Percentiles rank a stretch among this genome's conserved stretches.
Evolutionary conservation across 2,888 invertebrate genomes (phyloP).

Genomic region (Monochamus alternatus): DNA sequence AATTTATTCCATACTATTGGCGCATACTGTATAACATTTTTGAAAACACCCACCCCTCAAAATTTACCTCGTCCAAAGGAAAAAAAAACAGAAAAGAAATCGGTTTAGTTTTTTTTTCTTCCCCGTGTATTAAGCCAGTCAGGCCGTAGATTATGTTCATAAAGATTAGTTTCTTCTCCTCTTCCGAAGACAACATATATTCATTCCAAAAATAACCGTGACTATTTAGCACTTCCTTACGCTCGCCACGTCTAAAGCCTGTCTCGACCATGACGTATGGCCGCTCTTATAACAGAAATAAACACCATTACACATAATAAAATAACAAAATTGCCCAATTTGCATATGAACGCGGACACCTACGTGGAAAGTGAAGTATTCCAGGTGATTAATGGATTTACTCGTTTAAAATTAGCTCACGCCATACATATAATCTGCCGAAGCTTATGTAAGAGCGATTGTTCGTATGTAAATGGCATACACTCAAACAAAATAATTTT

Average conservation of each 20-base stretch:
- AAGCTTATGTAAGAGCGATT: slow-evolving; percentile 44
- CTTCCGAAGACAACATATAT: background rate
- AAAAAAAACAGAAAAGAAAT: too few relatives aligned
- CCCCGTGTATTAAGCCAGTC: too few relatives aligned
- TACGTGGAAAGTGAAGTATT: slow-evolving; percentile 31
- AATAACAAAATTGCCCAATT: slow-evolving; percentile 32
- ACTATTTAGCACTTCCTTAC: background rate
- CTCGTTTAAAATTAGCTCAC: slow-evolving; percentile 35
- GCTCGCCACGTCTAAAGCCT: slow-evolving; percentile 1
- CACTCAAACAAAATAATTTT: slow-evolving; percentile 45
- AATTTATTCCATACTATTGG: too few relatives aligned
- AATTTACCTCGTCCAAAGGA: too few relatives aligned
- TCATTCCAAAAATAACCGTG: background rate
- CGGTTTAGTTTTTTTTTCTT: too few relatives aligned
- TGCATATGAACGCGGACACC: slow-evolving; percentile 38
- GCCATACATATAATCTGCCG: slow-evolving; percentile 31
- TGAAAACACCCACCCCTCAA: too few relatives aligned
- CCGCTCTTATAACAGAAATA: slow-evolving; percentile 17
- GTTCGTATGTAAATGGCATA: slow-evolving; percentile 42
- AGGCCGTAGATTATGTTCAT: too few relatives aligned
- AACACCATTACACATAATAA: slow-evolving; percentile 33
- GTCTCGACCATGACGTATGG: slow-evolving; percentile 20
- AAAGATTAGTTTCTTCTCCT: background rate
- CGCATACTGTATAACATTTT: too few relatives aligned
- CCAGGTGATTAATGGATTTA: slow-evolving; percentile 40